These are phyloP conservation scores for Myripristis jacobus DNA, from an alignment of 2,797 vertebrate genomes.

Conservation along the genomic window DNA sequence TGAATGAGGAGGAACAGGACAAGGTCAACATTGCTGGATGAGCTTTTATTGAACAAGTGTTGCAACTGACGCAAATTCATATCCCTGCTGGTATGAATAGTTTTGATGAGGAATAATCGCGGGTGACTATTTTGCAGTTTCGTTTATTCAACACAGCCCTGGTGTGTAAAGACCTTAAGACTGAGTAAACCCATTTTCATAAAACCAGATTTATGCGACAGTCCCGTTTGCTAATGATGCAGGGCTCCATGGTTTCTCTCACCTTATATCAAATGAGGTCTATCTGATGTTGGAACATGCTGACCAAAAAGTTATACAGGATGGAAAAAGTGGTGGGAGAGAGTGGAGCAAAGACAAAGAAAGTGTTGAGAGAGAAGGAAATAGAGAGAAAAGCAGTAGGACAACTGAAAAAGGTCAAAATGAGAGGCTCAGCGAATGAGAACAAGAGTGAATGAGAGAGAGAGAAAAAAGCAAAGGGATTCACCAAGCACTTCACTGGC, in stretches of 20 bases:
- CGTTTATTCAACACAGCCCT: too few species aligned
- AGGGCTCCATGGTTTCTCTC: background rate
- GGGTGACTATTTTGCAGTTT: too few species aligned
- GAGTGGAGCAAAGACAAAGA: conserved; percentile 11
- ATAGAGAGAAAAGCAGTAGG: conserved; percentile 36
- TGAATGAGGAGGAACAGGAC: too few species aligned
- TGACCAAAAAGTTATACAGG: background rate
- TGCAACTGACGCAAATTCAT: too few species aligned
- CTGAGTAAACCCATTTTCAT: background rate
- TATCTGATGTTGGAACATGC: background rate
- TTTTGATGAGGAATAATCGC: too few species aligned
- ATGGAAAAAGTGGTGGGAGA: background rate
- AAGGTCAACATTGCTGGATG: too few species aligned
- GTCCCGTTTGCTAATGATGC: background rate
- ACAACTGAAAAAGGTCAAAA: conserved; percentile 51
- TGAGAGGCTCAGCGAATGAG: conserved; percentile 42
- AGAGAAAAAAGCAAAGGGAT: conserved; percentile 30
- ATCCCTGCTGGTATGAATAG: too few species aligned
- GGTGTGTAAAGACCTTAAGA: too few species aligned
- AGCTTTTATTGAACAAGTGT: too few species aligned
- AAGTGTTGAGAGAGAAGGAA: conserved; percentile 32
- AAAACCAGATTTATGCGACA: background rate
- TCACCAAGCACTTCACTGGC: conserved; percentile 49
- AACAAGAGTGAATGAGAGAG: conserved; percentile 31
- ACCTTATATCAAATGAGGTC: background rate